These are phyloP conservation scores for Lysandra coridon DNA, from an alignment of 2,888 invertebrate species.

Conservation along the genomic window DNA sequence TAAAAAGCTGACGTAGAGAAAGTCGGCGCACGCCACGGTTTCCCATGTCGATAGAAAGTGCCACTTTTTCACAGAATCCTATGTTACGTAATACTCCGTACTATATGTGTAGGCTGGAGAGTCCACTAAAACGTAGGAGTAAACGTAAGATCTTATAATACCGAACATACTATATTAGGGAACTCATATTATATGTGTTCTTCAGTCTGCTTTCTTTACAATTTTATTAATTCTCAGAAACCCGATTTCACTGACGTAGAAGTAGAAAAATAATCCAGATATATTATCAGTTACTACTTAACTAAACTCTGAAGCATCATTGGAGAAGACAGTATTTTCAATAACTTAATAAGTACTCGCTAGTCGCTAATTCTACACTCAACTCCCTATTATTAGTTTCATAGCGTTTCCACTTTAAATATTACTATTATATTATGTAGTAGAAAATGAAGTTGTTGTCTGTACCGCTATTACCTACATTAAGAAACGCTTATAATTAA, in stretches of 20 bases:
- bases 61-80: constrained; percentile 4
- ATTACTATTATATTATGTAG: constrained; percentile 2
- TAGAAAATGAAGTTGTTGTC: not conserved
- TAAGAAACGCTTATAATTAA: constrained; percentile 20
- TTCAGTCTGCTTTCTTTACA: too few species aligned
- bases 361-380: too few species aligned
- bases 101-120: not conserved
- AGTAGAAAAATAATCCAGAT: not conserved
- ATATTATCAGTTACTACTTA: not conserved
- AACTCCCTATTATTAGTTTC: not conserved
- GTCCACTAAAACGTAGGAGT: not conserved
- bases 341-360: too few species aligned
- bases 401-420: not conserved
- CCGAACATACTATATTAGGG: too few species aligned
- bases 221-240: too few species aligned
- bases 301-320: not conserved
- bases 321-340: too few species aligned
- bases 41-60: constrained; percentile 29
- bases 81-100: constrained; percentile 1
- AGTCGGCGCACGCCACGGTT: constrained; percentile 20
- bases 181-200: too few species aligned
- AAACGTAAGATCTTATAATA: too few species aligned
- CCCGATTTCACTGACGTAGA: too few species aligned
- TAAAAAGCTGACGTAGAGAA: constrained; percentile 22
- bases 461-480: not conserved